phyloP scores from a whole-genome alignment of 2,888 invertebrate genomes.

The Callosobruchus maculatus region DNA sequence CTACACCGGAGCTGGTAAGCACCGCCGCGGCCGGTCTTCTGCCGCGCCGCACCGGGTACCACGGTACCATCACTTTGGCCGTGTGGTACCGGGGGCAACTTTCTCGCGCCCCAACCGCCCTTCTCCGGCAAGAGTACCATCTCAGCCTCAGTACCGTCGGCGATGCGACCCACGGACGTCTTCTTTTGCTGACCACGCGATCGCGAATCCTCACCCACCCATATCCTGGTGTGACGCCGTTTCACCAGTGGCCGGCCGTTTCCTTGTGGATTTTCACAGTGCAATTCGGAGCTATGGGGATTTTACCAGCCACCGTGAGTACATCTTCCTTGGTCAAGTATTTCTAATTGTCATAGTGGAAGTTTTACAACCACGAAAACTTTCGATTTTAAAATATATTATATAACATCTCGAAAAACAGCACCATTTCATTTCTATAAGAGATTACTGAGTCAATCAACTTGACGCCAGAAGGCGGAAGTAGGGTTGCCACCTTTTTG shows the following conservation, averaged over 20 bases:
- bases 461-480: no score
- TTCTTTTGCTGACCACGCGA: not conserved
- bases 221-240: not conserved
- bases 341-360: no score
- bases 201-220: not conserved
- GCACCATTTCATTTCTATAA: no score
- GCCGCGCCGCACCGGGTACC: no score
- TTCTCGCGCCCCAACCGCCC: not conserved
- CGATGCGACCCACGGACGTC: not conserved
- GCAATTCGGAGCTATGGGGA: not conserved
- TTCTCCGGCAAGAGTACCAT: not conserved
- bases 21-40: not conserved
- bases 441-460: no score
- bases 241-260: not conserved
- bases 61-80: not conserved
- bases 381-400: no score
- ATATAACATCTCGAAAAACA: no score
- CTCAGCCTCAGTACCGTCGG: not conserved
- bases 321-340: no score
- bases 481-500: no score
- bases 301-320: not conserved
- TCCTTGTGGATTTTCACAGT: not conserved
- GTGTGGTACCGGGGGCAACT: not conserved
- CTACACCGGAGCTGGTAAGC: not conserved
- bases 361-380: no score